phyloP scores from a whole-genome alignment of 2,888 invertebrate species.

The Orthonevra nobilis region DNA sequence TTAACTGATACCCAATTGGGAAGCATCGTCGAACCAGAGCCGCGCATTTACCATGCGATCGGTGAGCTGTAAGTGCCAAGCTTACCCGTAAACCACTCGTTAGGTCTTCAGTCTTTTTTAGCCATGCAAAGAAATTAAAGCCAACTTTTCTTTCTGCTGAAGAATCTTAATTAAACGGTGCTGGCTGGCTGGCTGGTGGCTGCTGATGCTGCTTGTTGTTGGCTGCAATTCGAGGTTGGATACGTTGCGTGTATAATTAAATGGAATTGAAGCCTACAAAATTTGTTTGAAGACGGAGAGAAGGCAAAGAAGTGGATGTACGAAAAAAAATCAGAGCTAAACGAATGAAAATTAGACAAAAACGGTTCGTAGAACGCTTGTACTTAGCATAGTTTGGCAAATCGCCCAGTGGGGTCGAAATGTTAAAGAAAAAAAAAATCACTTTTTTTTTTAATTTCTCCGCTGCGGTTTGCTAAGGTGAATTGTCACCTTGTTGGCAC shows the following conservation, averaged over 20 bases:
- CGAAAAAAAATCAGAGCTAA: conserved; percentile 65
- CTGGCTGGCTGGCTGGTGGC: too few relatives aligned
- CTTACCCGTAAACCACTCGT: conserved; percentile 8
- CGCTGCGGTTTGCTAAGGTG: too few relatives aligned
- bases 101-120: not conserved
- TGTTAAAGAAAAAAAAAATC: too few relatives aligned
- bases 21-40: conserved; percentile 49
- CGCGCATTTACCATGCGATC: conserved; percentile 50
- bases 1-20: conserved; percentile 67
- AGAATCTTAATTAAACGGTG: conserved; percentile 68
- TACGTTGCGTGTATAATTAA: conserved; percentile 64
- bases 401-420: conserved; percentile 26
- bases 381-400: conserved; percentile 59
- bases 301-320: not conserved
- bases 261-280: conserved; percentile 61
- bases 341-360: conserved; percentile 62
- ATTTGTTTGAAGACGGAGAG: conserved; percentile 24
- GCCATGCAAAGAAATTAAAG: conserved; percentile 64
- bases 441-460: not conserved
- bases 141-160: conserved; percentile 62
- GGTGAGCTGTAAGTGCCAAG: conserved; percentile 5
- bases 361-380: conserved; percentile 50
- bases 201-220: not conserved
- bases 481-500: too few relatives aligned
- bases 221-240: not conserved